A percentile compares a stretch with the other conserved stretches of the same genome.
Conservation (phyloP, 2,113 vertebrate genomes). For the Aldabrachelys gigantea region DNA sequence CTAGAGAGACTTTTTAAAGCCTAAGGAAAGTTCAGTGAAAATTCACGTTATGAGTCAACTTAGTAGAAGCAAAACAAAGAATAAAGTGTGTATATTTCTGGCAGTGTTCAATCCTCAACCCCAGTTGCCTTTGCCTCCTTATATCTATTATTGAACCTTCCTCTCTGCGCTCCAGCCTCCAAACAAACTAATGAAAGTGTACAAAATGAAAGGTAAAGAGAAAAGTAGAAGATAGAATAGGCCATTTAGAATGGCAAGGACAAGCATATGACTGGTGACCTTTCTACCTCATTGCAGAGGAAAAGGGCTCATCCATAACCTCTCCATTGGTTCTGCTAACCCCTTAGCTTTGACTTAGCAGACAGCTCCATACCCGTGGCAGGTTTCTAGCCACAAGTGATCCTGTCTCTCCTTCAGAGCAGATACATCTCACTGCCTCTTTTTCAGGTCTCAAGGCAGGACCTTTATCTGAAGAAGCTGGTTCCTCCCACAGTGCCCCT, state of each 20-base stretch:
- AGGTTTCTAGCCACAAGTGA: neutral
- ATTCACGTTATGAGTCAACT: neutral
- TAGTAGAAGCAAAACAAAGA: neutral
- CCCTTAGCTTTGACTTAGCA: neutral
- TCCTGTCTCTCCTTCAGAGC: neutral
- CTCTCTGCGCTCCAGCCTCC: neutral
- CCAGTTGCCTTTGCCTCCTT: neutral
- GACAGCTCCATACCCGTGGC: neutral
- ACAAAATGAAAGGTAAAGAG: too few relatives aligned
- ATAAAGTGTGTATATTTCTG: neutral
- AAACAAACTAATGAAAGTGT: too few relatives aligned
- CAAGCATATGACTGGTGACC: rapidly evolving
- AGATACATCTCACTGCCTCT: neutral
- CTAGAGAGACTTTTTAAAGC: too few relatives aligned
- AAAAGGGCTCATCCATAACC: neutral
- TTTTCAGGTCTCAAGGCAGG: neutral
- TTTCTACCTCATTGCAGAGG: neutral
- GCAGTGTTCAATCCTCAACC: rapidly evolving
- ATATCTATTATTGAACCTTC: neutral
- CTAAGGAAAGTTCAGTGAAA: neutral
- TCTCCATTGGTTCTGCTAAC: rapidly evolving
- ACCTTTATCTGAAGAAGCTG: too few relatives aligned
- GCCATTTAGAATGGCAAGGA: neutral
- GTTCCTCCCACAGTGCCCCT: too few relatives aligned
- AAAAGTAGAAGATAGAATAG: rapidly evolving